Evolutionary conservation across 1,140 invertebrate genomes (phyloP).

Genomic region (Agrilus planipennis): DNA sequence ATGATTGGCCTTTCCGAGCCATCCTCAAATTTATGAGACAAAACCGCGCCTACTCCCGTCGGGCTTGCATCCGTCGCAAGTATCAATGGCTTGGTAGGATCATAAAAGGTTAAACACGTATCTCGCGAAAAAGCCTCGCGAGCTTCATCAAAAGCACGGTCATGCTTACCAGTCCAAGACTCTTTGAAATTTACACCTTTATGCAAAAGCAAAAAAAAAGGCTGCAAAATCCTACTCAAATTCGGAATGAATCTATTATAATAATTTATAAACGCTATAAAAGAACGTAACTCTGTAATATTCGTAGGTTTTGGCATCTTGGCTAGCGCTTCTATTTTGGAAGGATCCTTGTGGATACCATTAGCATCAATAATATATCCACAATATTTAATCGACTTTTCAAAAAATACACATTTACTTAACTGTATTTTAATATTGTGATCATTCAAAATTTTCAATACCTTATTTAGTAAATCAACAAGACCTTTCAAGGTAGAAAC

Average conservation of each 20-base stretch:
- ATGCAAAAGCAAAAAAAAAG: slow-evolving; percentile 3
- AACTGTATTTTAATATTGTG: slow-evolving; percentile 15
- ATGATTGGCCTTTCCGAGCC: slow-evolving; percentile 16
- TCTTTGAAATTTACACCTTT: slow-evolving; percentile 2
- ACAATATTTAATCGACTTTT: slow-evolving; percentile 25
- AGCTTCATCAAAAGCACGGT: too few species aligned
- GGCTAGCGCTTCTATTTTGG: not conserved
- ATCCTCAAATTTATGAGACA: slow-evolving; percentile 5
- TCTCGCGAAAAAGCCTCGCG: too few species aligned
- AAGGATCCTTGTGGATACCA: not conserved
- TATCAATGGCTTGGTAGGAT: too few species aligned
- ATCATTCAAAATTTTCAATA: too few species aligned
- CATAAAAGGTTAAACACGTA: too few species aligned
- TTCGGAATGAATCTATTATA: not conserved
- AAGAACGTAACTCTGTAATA: not conserved
- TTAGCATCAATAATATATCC: slow-evolving; percentile 25
- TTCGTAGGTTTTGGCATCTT: not conserved
- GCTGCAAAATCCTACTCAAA: not conserved
- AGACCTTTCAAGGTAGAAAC: too few species aligned
- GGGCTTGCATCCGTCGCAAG: slow-evolving; percentile 16
- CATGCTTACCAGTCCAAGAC: too few species aligned
- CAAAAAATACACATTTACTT: slow-evolving; percentile 17
- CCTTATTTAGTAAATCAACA: too few species aligned
- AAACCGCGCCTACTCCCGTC: slow-evolving; percentile 1
- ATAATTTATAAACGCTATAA: slow-evolving; percentile 1